These are phyloP conservation scores for Unio delphinus DNA, from an alignment of 2,888 invertebrate species.

Conservation along the genomic window DNA sequence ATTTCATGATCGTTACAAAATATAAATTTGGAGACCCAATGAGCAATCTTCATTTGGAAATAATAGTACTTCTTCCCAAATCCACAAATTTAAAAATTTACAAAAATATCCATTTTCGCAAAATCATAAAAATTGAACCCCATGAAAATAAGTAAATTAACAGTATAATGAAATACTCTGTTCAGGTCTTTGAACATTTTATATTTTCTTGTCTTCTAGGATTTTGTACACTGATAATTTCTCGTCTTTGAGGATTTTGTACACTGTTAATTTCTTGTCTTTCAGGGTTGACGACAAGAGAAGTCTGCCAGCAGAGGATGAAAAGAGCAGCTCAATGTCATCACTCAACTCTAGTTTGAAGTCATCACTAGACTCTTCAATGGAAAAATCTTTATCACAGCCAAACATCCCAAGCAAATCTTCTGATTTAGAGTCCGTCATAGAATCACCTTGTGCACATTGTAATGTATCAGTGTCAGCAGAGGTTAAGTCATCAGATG, in stretches of 20 bases:
- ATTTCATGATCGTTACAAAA: too few species aligned
- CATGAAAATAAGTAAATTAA: too few species aligned
- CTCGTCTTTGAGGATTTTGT: conserved; percentile 28
- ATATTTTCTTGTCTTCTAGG: too few species aligned
- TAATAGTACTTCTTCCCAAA: too few species aligned
- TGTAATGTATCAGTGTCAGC: conserved; percentile 8
- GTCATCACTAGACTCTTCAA: conserved; percentile 14
- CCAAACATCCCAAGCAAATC: conserved; percentile 39
- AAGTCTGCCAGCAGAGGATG: conserved; percentile 48
- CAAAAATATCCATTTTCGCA: too few species aligned
- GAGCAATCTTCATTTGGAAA: too few species aligned
- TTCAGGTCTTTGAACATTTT: too few species aligned
- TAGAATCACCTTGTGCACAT: conserved; percentile 50
- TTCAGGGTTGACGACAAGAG: conserved; percentile 54
- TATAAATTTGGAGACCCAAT: too few species aligned
- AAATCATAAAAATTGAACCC: too few species aligned
- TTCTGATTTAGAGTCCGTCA: conserved; percentile 19
- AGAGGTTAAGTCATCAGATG: conserved; percentile 25
- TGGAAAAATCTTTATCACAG: conserved; percentile 55
- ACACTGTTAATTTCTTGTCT: conserved; percentile 4
- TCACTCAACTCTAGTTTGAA: conserved; percentile 46
- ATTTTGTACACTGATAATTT: background rate
- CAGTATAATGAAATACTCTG: too few species aligned
- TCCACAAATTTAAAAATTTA: too few species aligned
- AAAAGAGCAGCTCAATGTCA: conserved; percentile 59